A percentile compares a stretch with the other conserved stretches of the same genome.
Conservation (phyloP, 2,797 vertebrate species). For the Okamejei kenojei region DNA sequence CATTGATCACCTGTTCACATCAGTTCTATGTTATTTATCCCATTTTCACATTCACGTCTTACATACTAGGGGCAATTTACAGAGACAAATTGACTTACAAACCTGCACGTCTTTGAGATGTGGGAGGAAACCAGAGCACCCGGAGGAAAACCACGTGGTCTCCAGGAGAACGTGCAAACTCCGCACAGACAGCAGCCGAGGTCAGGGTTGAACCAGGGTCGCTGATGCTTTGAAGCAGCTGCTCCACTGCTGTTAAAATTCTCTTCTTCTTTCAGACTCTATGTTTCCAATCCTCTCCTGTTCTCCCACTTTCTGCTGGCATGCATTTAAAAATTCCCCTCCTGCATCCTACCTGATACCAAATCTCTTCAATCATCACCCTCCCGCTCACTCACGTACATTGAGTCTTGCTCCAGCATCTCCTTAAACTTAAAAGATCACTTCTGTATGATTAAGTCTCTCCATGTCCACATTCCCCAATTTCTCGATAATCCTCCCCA, state of each 20-base stretch:
- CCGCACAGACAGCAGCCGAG: no score
- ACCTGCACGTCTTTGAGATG: no score
- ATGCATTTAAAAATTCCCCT: neutral
- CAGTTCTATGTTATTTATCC: no score
- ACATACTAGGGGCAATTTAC: no score
- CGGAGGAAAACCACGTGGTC: no score
- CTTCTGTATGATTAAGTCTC: neutral
- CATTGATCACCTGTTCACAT: no score
- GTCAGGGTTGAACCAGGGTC: no score
- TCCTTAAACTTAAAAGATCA: neutral
- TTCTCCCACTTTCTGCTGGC: neutral
- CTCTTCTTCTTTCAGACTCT: neutral
- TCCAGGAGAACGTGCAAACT: no score
- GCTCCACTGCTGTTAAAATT: neutral
- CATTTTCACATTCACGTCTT: no score
- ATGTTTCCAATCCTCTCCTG: neutral
- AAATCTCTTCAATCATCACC: neutral
- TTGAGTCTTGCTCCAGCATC: neutral
- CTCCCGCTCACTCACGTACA: neutral
- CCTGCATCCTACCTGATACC: neutral
- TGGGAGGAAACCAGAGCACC: no score
- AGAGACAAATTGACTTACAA: no score
- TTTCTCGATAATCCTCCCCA: neutral
- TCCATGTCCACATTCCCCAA: neutral
- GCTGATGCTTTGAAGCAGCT: no score